Evolutionary conservation across 2,888 invertebrate species (phyloP).

Genomic region (Cylloceria caligata): DNA sequence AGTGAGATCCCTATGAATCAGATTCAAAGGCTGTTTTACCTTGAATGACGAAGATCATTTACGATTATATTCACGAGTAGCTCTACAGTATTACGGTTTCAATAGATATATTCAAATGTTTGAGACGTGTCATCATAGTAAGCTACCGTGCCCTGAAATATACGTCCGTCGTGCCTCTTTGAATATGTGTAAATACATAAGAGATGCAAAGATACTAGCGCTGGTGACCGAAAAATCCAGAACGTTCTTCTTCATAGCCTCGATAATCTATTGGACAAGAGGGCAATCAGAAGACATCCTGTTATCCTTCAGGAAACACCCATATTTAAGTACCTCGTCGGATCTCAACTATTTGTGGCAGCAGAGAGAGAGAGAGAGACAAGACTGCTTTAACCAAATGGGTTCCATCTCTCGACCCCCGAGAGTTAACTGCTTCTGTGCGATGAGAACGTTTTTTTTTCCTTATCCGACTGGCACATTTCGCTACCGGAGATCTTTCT

Average conservation of each 20-base stretch:
- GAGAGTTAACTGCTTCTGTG: conserved; percentile 61
- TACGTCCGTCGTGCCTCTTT: conserved; percentile 5
- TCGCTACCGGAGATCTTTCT: conserved; percentile 76
- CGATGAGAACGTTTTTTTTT: conserved; percentile 47
- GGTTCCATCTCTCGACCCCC: conserved; percentile 73
- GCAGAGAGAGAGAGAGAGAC: conserved; percentile 28
- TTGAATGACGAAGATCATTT: conserved; percentile 21
- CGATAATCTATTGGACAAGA: conserved; percentile 79
- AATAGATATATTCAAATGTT: conserved; percentile 58
- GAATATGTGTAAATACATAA: conserved; percentile 40
- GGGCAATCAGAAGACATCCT: conserved; percentile 81
- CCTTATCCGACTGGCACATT: conserved; percentile 72
- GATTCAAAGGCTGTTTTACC: conserved; percentile 1
- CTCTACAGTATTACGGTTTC: conserved; percentile 10
- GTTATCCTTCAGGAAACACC: conserved; percentile 80
- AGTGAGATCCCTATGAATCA: neutral
- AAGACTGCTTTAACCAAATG: conserved; percentile 73
- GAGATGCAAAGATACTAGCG: conserved; percentile 58
- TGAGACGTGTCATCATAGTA: conserved; percentile 45
- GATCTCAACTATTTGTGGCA: conserved; percentile 33
- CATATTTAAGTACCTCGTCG: conserved; percentile 73
- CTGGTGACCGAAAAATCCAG: conserved; percentile 47
- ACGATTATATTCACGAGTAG: conserved; percentile 37
- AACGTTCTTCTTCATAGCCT: conserved; percentile 34
- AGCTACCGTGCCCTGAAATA: conserved; percentile 53